Evolutionary conservation across 2,888 invertebrate genomes (phyloP), one percentile per base, ranked within the genome.

Genomic region (Portevinia maculata): DNA sequence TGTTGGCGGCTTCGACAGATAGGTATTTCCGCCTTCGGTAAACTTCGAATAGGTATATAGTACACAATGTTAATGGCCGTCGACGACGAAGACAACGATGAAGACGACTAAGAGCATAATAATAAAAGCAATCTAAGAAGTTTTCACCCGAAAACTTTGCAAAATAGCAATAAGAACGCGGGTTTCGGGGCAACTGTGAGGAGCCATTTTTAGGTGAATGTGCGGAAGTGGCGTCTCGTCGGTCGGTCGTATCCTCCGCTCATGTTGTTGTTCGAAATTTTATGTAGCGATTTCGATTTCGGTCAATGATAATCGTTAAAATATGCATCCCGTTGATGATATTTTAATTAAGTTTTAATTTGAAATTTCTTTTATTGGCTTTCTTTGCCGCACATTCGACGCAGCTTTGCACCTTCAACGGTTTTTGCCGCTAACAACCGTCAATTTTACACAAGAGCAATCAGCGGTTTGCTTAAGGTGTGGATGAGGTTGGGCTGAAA

Each of bases 91-190:
- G 28, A 79, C 28, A 53, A 76, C 74, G 84, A 76, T 65, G 30
- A 69, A 37, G 30, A 65, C 57, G 48, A 64, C 46, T 62, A 59
- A 52, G 52, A 69, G 52, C 76, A 78, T 85, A 85, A 86, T 86
- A 85, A 86, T 85, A 85, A 85, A 86, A 85, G 85, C 85, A 85
- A 86, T 86, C 85, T 86, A 85, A 85, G 86, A 86, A 86, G 84
- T 86, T 85, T 44, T 85, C 59, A 57, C 60, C 55, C 30, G 24
- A 41, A 69, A 84, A 84, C 79, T 79, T 84, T 78, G 34, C 15
- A 53, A 78, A 67, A 62, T 73, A 44, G 19, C 37, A 17, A 17
- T 17, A 30, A n/a, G 65, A 34, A 34, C 2, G 34, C 4, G 34
- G 62, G 28, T 24, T 3, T 24, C 5, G 5, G 5, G 24, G 24